Conservation (phyloP, 2,888 invertebrate species). For the Rhagophthalmus giganteus region DNA sequence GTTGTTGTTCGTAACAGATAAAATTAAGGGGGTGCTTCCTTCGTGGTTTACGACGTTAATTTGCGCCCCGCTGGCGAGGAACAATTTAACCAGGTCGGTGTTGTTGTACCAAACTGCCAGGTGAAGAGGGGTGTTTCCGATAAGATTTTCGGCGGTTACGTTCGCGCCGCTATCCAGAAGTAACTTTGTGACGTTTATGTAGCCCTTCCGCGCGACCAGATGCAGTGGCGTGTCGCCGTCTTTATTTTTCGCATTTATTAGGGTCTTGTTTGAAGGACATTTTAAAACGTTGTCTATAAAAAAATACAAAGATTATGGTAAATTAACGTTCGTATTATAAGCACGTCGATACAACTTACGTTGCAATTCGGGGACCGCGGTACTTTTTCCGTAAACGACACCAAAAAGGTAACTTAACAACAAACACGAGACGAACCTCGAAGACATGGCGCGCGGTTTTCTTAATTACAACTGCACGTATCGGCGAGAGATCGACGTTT, state of each 20-base stretch:
- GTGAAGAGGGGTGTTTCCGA: neutral
- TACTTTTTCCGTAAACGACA: neutral
- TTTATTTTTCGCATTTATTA: neutral
- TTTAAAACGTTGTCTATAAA: neutral
- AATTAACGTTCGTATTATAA: neutral
- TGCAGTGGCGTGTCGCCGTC: slow-evolving; percentile 2
- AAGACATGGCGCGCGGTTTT: neutral
- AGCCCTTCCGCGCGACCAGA: neutral
- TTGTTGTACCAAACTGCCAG: neutral
- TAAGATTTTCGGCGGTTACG: no score
- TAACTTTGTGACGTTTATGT: neutral
- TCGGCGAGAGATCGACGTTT: no score
- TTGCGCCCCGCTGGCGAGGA: neutral
- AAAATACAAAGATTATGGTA: neutral
- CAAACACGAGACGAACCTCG: neutral
- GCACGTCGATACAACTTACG: neutral
- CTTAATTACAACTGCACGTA: neutral
- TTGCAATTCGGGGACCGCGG: neutral
- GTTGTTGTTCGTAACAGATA: neutral
- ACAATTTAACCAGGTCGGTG: neutral
- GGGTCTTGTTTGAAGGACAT: neutral
- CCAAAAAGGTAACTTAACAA: neutral
- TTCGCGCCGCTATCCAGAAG: no score
- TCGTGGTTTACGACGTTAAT: neutral
- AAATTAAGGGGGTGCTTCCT: neutral